phyloP scores from a whole-genome alignment of 2,888 invertebrate genomes.

The Asteroscopus sphinx region DNA sequence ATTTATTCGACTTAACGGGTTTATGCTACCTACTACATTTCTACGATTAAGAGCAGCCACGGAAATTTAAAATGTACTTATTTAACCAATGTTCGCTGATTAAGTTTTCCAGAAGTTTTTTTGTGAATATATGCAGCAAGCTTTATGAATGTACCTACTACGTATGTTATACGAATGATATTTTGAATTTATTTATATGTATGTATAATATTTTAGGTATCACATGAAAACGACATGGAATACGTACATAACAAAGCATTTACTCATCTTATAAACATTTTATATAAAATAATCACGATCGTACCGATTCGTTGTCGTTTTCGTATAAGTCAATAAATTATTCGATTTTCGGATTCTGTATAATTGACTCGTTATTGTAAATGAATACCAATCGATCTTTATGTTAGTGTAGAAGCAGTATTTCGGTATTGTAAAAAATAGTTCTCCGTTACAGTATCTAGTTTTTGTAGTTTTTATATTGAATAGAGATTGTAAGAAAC shows the following conservation, averaged over 20 bases:
- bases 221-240: slow-evolving; percentile 75
- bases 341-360: slow-evolving; percentile 71
- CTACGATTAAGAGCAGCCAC: slow-evolving; percentile 18
- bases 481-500: slow-evolving; percentile 76
- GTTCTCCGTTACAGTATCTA: slow-evolving; percentile 81
- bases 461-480: slow-evolving; percentile 82
- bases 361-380: slow-evolving; percentile 78
- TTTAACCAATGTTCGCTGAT: slow-evolving; percentile 66
- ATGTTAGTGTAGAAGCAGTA: slow-evolving; percentile 84
- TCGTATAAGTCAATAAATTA: slow-evolving; percentile 75
- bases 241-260: slow-evolving; percentile 72
- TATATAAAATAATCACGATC: slow-evolving; percentile 59
- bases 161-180: slow-evolving; percentile 76
- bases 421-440: slow-evolving; percentile 80
- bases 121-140: slow-evolving; percentile 76
- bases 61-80: slow-evolving; percentile 25
- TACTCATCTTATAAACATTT: slow-evolving; percentile 67
- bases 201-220: slow-evolving; percentile 72
- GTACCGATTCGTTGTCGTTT: slow-evolving; percentile 76
- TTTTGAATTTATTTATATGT: slow-evolving; percentile 80
- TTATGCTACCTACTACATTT: slow-evolving; percentile 7
- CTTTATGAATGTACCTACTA: slow-evolving; percentile 82
- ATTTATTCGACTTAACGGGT: slow-evolving; percentile 26
- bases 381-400: slow-evolving; percentile 78
- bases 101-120: slow-evolving; percentile 59